Conservation (phyloP, 2,888 invertebrate species). For the Cephalotes varians region DNA sequence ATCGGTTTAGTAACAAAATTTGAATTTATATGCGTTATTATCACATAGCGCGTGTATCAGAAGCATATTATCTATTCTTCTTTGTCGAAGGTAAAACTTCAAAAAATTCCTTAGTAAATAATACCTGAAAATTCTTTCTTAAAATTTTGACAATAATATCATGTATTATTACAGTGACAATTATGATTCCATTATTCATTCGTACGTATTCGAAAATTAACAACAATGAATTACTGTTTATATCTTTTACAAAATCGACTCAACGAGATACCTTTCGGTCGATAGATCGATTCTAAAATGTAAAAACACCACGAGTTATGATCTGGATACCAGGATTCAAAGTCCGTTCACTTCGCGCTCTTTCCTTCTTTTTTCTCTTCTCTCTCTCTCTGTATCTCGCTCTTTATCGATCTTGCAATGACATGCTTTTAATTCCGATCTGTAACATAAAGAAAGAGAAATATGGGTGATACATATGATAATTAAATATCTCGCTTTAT, state of each 20-base stretch:
- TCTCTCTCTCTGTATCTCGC: slow-evolving; percentile 32
- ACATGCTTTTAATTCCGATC: slow-evolving; percentile 28
- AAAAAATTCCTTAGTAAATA: not conserved
- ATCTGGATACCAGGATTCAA: slow-evolving; percentile 26
- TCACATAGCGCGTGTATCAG: not conserved
- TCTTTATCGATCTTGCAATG: slow-evolving; percentile 31
- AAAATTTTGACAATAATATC: not conserved
- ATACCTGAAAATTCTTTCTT: not conserved
- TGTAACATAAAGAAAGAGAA: not conserved
- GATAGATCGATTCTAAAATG: slow-evolving; percentile 19
- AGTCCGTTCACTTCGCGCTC: slow-evolving; percentile 34
- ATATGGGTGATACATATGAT: not conserved
- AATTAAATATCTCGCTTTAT: not conserved
- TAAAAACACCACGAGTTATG: slow-evolving; percentile 23
- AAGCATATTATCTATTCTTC: not conserved
- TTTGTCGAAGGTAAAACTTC: not conserved
- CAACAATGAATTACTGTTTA: not conserved
- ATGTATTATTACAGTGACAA: not conserved
- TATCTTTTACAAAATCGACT: not conserved
- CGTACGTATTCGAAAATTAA: not conserved
- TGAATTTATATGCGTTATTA: not conserved
- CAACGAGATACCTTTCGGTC: not conserved
- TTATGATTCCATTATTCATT: not conserved
- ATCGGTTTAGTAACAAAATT: slow-evolving; percentile 15
- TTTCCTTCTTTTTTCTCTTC: slow-evolving; percentile 21